Base-by-base conservation (phyloP, 2,113 vertebrate species). In the Antennarius striatus region DNA sequence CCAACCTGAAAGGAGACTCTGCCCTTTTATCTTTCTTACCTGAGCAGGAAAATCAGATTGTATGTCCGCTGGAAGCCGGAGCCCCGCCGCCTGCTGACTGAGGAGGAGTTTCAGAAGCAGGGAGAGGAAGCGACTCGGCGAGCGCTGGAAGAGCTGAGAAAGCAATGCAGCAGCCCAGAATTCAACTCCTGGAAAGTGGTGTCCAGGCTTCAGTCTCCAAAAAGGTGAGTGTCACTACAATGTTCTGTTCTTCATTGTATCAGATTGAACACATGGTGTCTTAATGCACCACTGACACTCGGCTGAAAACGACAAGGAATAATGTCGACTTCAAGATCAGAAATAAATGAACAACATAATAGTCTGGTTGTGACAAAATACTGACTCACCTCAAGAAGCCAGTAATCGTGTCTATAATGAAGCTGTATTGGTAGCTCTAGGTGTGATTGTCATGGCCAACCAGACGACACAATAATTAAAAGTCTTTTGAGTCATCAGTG, bases 191-290 rank as follows among this genome's bases (percentile, higher is more conserved):
- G 98, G 98, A 95, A 89, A 53, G 58, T 90, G 0, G 88, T 99
- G 47, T 95, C 96, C 77, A 93, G 96, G 71, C 93, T 99, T 47
- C 94, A 94, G 77, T 96, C 94, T 39, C 98, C 98, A 3, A 96
- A 96, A 88, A 96, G 98, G 98, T 99, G 10, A 42, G 40, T 42
- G 40, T 42, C 3, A 42, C 1, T 8, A 42, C 1, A 3, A 42
- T 42, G 40, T 42, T 42, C 22, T 22, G 40, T 6, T 8, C 40
- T 3, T 42, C 10, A 42, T 3, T 42, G 10, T 8, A 8, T 8
- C 40, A 42, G 6, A 6, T 42, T 42, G 10, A 42, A 42, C 22
- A 22, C 22, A 22, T 22, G 40, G 40, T 42, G 40, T 42, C 2
- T 42, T 42, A 42, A 42, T 42, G 40, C 1, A 17, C 13, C 29